Evolutionary conservation across 2,113 vertebrate species (phyloP).

Genomic region (Vimba vimba): DNA sequence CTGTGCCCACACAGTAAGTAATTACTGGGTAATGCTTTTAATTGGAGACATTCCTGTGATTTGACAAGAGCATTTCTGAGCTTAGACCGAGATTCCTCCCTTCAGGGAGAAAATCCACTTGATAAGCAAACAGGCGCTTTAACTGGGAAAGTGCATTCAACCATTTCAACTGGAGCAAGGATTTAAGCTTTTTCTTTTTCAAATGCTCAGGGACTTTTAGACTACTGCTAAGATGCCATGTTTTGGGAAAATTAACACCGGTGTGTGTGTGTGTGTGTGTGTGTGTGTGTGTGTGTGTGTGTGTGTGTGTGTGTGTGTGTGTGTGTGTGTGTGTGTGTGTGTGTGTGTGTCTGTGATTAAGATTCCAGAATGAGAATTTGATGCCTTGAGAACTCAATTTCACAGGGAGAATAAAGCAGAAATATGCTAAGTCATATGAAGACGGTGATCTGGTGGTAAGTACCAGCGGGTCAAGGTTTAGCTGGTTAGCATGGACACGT

Average conservation of each 20-base stretch:
- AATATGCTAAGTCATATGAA: not conserved
- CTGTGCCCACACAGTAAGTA: conserved; percentile 19
- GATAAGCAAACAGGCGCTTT: not conserved
- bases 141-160: not conserved
- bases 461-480: not conserved
- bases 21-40: conserved; percentile 11
- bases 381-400: not conserved
- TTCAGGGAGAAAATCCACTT: not conserved
- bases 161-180: conserved; percentile 2
- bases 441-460: not conserved
- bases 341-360: not conserved
- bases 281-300: not conserved
- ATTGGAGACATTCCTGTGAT: conserved; percentile 19
- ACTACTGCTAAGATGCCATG: not conserved
- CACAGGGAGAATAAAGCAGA: not conserved
- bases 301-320: too few relatives aligned
- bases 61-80: conserved; percentile 11
- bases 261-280: not conserved
- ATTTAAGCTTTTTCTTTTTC: not conserved
- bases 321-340: not conserved
- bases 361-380: conserved; percentile 6
- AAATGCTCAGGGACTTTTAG: not conserved
- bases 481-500: not conserved
- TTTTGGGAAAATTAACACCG: not conserved
- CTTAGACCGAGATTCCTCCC: not conserved